Evolutionary conservation across 2,797 vertebrate genomes (phyloP).

Genomic region (Takifugu ocellatus): DNA sequence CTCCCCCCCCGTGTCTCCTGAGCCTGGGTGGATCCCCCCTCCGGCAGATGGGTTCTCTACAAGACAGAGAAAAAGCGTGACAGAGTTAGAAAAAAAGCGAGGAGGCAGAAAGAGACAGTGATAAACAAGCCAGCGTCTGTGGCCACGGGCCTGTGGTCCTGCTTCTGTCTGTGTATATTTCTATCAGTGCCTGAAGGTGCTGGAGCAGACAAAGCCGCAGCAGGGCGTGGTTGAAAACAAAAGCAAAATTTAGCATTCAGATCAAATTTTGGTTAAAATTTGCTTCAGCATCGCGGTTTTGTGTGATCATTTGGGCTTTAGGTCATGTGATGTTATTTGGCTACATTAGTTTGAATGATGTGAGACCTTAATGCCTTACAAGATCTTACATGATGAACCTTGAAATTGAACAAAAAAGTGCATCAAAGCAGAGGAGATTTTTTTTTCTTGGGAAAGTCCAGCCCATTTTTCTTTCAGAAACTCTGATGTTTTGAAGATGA

Average conservation of each 20-base stretch:
- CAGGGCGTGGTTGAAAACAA: conserved; percentile 65
- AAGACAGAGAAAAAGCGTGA: conserved; percentile 31
- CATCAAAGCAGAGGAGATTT: conserved; percentile 26
- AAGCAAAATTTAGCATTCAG: conserved; percentile 44
- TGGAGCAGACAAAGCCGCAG: conserved; percentile 61
- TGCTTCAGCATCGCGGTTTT: too few relatives aligned
- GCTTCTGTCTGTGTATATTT: conserved; percentile 30
- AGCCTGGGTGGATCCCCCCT: conserved; percentile 43
- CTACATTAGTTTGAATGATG: not conserved
- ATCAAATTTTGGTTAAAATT: not conserved
- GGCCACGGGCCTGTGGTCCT: conserved; percentile 31
- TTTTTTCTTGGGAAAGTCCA: conserved; percentile 33
- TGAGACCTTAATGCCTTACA: conserved; percentile 7
- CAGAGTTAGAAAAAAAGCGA: conserved; percentile 1
- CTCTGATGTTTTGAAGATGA: conserved; percentile 34
- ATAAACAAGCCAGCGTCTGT: conserved; percentile 42
- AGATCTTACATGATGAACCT: conserved; percentile 13
- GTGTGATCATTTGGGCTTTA: too few relatives aligned
- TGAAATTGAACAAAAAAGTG: conserved; percentile 12
- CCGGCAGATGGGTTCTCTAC: conserved; percentile 54
- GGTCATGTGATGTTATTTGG: too few relatives aligned
- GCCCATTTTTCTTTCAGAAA: conserved; percentile 16
- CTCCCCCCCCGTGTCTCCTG: conserved; percentile 14
- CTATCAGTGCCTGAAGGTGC: conserved; percentile 21
- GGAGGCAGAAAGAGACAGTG: conserved; percentile 3